Conservation (phyloP, 2,113 vertebrate species). For the Emydocephalus ijimae region DNA sequence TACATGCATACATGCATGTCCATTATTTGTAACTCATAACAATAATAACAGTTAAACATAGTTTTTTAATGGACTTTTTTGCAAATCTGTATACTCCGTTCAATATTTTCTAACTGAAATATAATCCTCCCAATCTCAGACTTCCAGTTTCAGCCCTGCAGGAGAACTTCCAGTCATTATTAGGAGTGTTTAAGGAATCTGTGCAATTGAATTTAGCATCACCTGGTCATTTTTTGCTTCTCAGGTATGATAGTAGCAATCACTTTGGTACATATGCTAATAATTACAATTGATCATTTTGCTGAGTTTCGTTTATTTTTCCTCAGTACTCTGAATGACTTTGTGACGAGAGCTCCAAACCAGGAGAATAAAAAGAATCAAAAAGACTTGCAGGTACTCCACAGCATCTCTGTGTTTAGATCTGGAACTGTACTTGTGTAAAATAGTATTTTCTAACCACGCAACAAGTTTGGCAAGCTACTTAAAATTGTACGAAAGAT, state of each 20-base stretch:
- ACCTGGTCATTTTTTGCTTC: conserved; percentile 89
- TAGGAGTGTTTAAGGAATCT: conserved; percentile 87
- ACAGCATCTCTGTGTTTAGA: neutral
- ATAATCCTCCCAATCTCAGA: conserved; percentile 59
- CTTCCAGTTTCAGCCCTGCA: conserved; percentile 79
- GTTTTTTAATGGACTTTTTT: neutral
- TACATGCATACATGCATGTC: neutral
- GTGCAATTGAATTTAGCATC: conserved; percentile 89
- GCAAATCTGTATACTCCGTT: neutral
- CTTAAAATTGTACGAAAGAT: neutral
- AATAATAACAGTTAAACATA: neutral
- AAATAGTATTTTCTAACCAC: neutral
- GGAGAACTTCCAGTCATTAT: conserved; percentile 81
- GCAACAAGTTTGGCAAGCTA: neutral
- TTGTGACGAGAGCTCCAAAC: conserved; percentile 86
- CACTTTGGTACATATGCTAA: neutral
- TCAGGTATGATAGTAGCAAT: conserved; percentile 73
- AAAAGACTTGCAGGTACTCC: conserved; percentile 87
- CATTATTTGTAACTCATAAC: neutral
- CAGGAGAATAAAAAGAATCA: conserved; percentile 93
- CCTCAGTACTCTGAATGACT: conserved; percentile 89
- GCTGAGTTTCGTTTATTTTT: conserved; percentile 30
- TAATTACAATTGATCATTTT: neutral
- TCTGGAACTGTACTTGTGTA: neutral
- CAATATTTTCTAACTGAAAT: neutral